Evolutionary conservation across 2,888 invertebrate genomes (phyloP).

Genomic region (Pyralis farinalis): DNA sequence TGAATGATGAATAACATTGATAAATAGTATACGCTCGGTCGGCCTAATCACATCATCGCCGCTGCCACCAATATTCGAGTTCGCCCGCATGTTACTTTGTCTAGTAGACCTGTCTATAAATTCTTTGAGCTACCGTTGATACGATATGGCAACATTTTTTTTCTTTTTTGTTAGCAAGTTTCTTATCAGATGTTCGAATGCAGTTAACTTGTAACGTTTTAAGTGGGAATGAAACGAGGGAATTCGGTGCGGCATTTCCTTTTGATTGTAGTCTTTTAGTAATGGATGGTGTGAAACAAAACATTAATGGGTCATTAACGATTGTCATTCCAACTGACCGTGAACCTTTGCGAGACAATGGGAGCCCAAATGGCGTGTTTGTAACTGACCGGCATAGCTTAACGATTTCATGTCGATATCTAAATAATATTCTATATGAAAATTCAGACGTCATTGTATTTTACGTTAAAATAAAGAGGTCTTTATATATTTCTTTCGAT

Average conservation of each 20-base stretch:
- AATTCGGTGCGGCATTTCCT: slow-evolving; percentile 44
- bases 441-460: slow-evolving; percentile 18
- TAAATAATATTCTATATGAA: not conserved
- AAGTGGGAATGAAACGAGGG: slow-evolving; percentile 32
- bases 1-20: no score
- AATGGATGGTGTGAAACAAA: slow-evolving; percentile 63
- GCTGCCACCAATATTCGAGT: no score
- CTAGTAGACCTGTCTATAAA: slow-evolving; percentile 48
- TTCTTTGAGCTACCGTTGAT: slow-evolving; percentile 45
- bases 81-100: no score
- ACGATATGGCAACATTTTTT: slow-evolving; percentile 30
- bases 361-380: slow-evolving; percentile 6
- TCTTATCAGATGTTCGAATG: slow-evolving; percentile 52
- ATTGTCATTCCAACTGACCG: slow-evolving; percentile 45
- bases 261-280: slow-evolving; percentile 48
- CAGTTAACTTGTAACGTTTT: slow-evolving; percentile 49
- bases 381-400: not conserved
- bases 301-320: slow-evolving; percentile 60
- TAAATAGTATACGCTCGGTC: no score
- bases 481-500: slow-evolving; percentile 30
- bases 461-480: slow-evolving; percentile 27
- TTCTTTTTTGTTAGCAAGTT: slow-evolving; percentile 32
- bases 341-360: slow-evolving; percentile 30
- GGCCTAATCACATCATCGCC: no score
- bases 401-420: not conserved